Evolutionary conservation across 2,888 invertebrate species (phyloP).

Genomic region (Germaria angustata): DNA sequence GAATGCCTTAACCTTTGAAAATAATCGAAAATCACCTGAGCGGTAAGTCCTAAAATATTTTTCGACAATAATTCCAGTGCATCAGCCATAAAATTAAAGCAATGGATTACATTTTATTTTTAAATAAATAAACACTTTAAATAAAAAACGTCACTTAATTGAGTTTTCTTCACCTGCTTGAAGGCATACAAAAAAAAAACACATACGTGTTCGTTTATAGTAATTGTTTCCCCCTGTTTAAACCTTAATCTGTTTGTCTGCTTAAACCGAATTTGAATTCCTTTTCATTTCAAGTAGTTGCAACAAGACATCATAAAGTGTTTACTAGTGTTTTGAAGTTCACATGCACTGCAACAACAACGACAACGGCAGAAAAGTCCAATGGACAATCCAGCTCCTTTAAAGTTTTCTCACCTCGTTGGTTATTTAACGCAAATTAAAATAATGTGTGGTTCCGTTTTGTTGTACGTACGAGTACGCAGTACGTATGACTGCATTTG

Average conservation of each 20-base stretch:
- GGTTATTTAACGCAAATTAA: conserved; percentile 71
- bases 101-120: background rate
- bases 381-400: conserved; percentile 40
- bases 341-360: conserved; percentile 31
- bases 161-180: conserved; percentile 57
- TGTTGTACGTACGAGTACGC: background rate
- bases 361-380: background rate
- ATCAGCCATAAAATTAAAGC: conserved; percentile 37
- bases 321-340: conserved; percentile 29
- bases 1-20: background rate
- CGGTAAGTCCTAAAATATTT: conserved; percentile 30
- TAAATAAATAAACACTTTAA: conserved; percentile 33
- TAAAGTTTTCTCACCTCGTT: conserved; percentile 69
- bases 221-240: conserved; percentile 47
- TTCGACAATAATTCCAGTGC: conserved; percentile 22
- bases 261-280: conserved; percentile 46
- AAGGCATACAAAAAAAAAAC: conserved; percentile 7
- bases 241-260: conserved; percentile 7
- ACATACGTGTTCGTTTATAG: background rate
- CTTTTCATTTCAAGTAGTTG: conserved; percentile 37
- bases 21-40: background rate
- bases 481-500: background rate
- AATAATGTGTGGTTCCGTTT: conserved; percentile 71
- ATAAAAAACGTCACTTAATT: conserved; percentile 21
- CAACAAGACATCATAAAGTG: conserved; percentile 47